Base-by-base conservation (phyloP, 2,888 invertebrate species). In the Idaea biselata region DNA sequence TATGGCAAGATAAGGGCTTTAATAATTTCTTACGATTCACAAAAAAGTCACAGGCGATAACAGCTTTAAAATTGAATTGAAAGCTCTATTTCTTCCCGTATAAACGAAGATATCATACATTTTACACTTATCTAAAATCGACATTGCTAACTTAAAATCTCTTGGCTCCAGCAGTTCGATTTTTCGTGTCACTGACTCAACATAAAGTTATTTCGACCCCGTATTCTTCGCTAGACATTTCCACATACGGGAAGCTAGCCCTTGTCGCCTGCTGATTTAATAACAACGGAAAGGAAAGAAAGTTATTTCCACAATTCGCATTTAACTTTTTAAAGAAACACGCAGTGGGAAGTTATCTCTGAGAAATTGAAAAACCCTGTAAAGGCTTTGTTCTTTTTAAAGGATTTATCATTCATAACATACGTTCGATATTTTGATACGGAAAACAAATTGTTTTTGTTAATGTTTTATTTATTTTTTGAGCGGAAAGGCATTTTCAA, bases 121-220 rank as follows among this genome's bases (percentile, higher is more conserved):
- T 44, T 8, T 44, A 44, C 44, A 14, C 44, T 44, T 44, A 44
- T 44, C 44, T 44, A 44, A 14, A 44, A 44, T 44, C 44, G 44
- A 44, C 44, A 44, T 44, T 44, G 44, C 44, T 11, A 44, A 44
- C 44, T 44, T 44, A 44, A 44, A 44, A 44, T 44, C 44, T 44
- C 44, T 44, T 44, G 44, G 44, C 44, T 44, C 44, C 44, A 44
- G 44, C 44, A 44, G 44, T 44, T 44, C 44, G 44, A 44, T 44
- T 44, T 44, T 44, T 44, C 44, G 44, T 44, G 44, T 44, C 44
- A 44, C 44, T 44, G 44, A 44, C 8, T 44, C 44, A 14, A 44
- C 44, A 44, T 44, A 44, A 44, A 44, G 44, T 44, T 44, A 44
- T 44, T 44, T 44, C 44, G 14, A 44, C 44, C 44, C 44, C 44